These are phyloP conservation scores for Panagrolaimus sp. DNA, from an alignment of 1,140 invertebrate species.

Conservation along the genomic window DNA sequence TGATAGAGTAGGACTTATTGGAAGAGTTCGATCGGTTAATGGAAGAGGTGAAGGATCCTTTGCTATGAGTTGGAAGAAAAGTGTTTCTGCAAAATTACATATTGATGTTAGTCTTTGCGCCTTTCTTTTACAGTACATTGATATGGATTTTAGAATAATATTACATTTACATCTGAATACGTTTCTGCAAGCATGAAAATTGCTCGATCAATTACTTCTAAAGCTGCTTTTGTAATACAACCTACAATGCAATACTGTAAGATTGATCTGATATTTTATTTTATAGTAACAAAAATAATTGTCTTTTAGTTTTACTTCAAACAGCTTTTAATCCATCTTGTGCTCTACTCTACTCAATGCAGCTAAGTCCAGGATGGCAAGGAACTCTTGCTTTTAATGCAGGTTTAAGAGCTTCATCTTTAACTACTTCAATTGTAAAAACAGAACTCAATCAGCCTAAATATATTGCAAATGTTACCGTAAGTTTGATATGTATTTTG, in stretches of 20 bases:
- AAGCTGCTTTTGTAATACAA: slow-evolving; percentile 38
- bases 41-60: slow-evolving; percentile 47
- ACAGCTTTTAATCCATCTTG: slow-evolving; percentile 31
- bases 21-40: slow-evolving; percentile 41
- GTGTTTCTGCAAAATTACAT: slow-evolving; percentile 17
- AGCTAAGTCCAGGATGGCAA: slow-evolving; percentile 39
- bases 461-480: slow-evolving; percentile 37
- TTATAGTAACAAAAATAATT: too few relatives aligned
- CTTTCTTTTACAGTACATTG: not conserved
- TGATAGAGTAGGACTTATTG: slow-evolving; percentile 42
- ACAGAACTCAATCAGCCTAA: slow-evolving; percentile 53
- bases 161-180: slow-evolving; percentile 25
- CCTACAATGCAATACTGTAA: slow-evolving; percentile 45
- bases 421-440: slow-evolving; percentile 42
- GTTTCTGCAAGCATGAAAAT: slow-evolving; percentile 23
- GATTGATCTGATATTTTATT: too few relatives aligned
- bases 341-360: slow-evolving; percentile 33
- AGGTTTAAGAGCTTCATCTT: slow-evolving; percentile 20
- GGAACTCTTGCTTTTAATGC: slow-evolving; percentile 36
- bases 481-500: slow-evolving; percentile 13
- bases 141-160: slow-evolving; percentile 29
- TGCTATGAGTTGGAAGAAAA: slow-evolving; percentile 38
- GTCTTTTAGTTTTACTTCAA: slow-evolving; percentile 22
- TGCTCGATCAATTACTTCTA: slow-evolving; percentile 22
- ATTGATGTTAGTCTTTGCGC: slow-evolving; percentile 40